Evolutionary conservation across 1,140 invertebrate genomes (phyloP), one percentile per base, ranked within the genome.

Genomic region (Steinernema feltiae): DNA sequence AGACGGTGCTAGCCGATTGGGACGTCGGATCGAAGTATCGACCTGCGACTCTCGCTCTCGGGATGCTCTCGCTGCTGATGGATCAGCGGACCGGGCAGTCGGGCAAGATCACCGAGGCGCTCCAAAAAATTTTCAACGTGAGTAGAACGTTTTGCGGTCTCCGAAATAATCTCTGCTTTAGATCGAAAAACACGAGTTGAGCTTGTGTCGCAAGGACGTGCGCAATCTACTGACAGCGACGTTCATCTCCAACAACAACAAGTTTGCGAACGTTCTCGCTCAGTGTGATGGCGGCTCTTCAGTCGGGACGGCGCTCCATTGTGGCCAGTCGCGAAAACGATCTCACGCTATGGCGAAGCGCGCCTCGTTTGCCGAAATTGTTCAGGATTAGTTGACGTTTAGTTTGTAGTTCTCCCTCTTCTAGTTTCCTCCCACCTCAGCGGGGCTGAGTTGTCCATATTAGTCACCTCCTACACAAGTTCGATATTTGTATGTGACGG

Each of bases 291-390:
- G 7, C 15, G 53, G 12, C 7, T n/a, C 53, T 27, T 12, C 53
- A 12, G 53, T 27, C 24, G 53, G 2, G 2, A 21, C 7, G 24
- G 3, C 53, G 53, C 53, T 63, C 2, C 7, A 17, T 21, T 63
- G 53, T 27, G 53, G 53, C 53, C 53, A 63, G 24, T 63, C 53
- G 53, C 53, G 53, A 12, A 63, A 63, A 27, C 15, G 53, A 63
- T 63, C 53, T 27, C 53, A 63, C 53, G 53, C 53, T 3, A 63
- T 63, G 53, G 53, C 53, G 53, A 63, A 63, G 53, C 53, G 53
- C 15, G 53, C 53, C 15, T 63, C 53, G 53, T 15, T 63, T 12
- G 53, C 53, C 53, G 53, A 63, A 63, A 12, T 63, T 27, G 53
- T 63, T 27, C 53, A 63, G 53, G 53, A 63, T 27, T 63, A 63